Percentiles rank a stretch among this genome's conserved stretches.
These are phyloP conservation scores for Pemphigus obesinymphae DNA, from an alignment of 1,140 invertebrate species.

Conservation along the genomic window DNA sequence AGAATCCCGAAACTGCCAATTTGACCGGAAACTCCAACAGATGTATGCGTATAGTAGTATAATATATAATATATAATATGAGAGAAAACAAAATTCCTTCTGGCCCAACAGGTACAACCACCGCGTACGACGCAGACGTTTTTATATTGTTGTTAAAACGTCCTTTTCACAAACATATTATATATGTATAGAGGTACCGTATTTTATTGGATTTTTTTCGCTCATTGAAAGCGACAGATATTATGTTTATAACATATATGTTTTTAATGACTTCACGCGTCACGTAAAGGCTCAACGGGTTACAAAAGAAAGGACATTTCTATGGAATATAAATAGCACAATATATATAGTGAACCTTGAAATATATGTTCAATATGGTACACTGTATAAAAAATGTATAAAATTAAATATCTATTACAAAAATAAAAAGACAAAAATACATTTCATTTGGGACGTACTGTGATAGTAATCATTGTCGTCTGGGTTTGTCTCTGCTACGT, in stretches of 20 bases:
- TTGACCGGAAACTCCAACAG: constrained; percentile 40
- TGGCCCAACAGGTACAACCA: constrained; percentile 17
- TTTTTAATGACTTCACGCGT: neutral
- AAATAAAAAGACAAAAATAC: no score
- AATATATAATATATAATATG: no score
- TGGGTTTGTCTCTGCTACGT: no score
- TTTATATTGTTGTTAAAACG: constrained; percentile 34
- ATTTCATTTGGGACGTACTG: no score
- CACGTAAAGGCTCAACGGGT: neutral
- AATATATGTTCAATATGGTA: no score
- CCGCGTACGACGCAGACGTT: neutral
- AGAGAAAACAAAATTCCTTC: constrained; percentile 38
- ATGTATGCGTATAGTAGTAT: constrained; percentile 8
- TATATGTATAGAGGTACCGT: no score
- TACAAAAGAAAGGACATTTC: neutral
- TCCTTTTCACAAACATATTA: neutral
- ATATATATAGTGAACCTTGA: no score
- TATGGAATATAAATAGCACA: no score
- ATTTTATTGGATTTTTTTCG: constrained; percentile 9
- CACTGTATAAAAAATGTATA: no score
- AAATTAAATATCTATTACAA: no score
- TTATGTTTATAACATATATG: neutral
- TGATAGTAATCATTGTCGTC: no score
- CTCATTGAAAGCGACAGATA: neutral
- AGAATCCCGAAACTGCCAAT: constrained; percentile 29